Evolutionary conservation across 2,797 vertebrate genomes (phyloP).

Genomic region (Coregonus sp.): DNA sequence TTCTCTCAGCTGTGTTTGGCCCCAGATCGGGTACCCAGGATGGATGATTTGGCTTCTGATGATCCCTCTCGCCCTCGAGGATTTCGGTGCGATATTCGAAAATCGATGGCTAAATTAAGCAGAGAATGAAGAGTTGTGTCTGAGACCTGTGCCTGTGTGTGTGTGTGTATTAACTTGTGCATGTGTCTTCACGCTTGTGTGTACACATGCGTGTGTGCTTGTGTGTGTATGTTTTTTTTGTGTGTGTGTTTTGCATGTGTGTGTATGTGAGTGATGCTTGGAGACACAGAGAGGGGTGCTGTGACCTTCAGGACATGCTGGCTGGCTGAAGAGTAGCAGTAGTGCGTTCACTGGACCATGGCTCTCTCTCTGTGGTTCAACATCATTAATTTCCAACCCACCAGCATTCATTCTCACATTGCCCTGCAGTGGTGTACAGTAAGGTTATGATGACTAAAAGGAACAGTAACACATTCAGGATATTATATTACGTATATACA

Average conservation of each 20-base stretch:
- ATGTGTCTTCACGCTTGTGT: constrained; percentile 13
- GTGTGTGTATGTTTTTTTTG: constrained; percentile 15
- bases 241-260: background rate
- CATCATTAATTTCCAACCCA: background rate
- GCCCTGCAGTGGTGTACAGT: background rate
- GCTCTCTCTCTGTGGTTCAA: constrained; percentile 18
- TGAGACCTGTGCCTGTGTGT: constrained; percentile 19
- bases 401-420: constrained; percentile 10
- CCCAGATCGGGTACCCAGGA: constrained; percentile 41
- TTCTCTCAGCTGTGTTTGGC: constrained; percentile 2
- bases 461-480: background rate
- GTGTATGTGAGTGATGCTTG: constrained; percentile 21
- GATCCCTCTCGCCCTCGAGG: constrained; percentile 30
- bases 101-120: constrained; percentile 73
- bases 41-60: constrained; percentile 41
- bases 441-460: background rate
- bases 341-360: constrained; percentile 8
- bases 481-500: background rate
- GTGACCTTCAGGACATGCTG: constrained; percentile 22
- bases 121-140: constrained; percentile 61
- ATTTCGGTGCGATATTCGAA: constrained; percentile 57
- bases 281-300: background rate
- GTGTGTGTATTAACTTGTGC: constrained; percentile 3
- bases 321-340: constrained; percentile 2
- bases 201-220: too few relatives aligned